Evolutionary conservation across 2,113 vertebrate genomes (phyloP).

Genomic region (Saimiri boliviensis): DNA sequence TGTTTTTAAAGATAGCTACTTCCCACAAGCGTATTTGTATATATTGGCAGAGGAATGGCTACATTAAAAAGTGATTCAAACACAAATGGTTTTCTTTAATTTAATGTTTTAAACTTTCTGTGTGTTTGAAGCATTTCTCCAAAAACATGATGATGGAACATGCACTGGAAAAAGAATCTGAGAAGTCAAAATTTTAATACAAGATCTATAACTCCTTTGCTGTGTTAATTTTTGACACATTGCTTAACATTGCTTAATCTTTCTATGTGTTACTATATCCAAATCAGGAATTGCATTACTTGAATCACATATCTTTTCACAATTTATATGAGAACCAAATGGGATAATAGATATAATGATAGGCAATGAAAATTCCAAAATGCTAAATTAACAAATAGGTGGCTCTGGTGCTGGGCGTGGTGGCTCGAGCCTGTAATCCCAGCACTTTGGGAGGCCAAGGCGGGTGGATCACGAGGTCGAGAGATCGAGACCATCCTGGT

Average conservation of each 20-base stretch:
- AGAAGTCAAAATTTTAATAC: background rate
- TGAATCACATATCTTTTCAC: background rate
- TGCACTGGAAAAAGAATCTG: background rate
- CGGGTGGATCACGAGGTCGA: no score
- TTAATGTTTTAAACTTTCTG: background rate
- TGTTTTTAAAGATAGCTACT: background rate
- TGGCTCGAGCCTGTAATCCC: no score
- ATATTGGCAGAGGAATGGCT: background rate
- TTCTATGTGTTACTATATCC: background rate
- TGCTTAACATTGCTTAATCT: background rate
- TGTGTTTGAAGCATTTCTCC: background rate
- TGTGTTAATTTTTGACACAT: background rate
- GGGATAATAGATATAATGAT: background rate
- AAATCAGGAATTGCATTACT: background rate
- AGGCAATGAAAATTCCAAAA: background rate
- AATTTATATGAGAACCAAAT: background rate
- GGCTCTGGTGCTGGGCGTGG: no score
- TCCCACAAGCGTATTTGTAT: background rate
- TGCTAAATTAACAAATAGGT: background rate
- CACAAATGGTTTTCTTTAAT: background rate
- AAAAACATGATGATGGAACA: background rate
- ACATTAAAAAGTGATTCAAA: constrained; percentile 2
- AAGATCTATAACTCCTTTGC: background rate
- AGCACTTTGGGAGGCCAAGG: no score
- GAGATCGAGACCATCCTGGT: no score